Evolutionary conservation across 2,797 vertebrate genomes (phyloP), one percentile per base, ranked within the genome.

Genomic region (Urophycis tenuis): DNA sequence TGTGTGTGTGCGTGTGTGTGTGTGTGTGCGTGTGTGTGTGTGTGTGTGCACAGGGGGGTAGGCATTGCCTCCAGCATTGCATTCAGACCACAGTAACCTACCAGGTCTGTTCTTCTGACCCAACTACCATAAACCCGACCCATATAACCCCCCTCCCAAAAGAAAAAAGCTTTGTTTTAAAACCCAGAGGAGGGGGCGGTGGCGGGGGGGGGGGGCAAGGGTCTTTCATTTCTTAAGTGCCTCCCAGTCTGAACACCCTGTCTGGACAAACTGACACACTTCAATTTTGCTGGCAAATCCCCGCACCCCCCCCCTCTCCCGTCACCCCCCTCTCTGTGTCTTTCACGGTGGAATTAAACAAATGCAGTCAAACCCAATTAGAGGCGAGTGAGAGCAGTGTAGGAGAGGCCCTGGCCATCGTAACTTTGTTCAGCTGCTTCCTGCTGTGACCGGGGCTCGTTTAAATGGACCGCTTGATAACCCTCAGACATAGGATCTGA

Each of bases 301-400:
- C 86, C 86, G 84, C 36, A 32, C 35, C 32, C 19, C 19, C 15
- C 39, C 15, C 31, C 53, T 29, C 67, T n/a, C 11, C 71, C 71
- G 34, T 71, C 76, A 83, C 82, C 84, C 85, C 84, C 87, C 88
- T 88, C 89, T 90, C 88, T 87, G 87, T 88, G 91, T 93, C 90
- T 91, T 89, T 91, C 89, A 90, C 87, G 82, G 87, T 90, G 91
- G 90, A 93, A 93, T 94, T 94, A 94, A 94, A 92, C 92, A 93
- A 94, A 94, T 92, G 91, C 93, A 93, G 93, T 94, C 94, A 94
- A 92, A 92, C 90, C 91, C 93, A 94, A 94, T 94, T 94, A 94
- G 90, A 82, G 84, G 75, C 85, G 94, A 94, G 92, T 90, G 92
- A 93, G 92, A 91, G 91, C 94, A 94, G 93, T 82, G 64, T 86